Evolutionary conservation across 2,113 vertebrate genomes (phyloP).

Genomic region (Otocyon megalotis): DNA sequence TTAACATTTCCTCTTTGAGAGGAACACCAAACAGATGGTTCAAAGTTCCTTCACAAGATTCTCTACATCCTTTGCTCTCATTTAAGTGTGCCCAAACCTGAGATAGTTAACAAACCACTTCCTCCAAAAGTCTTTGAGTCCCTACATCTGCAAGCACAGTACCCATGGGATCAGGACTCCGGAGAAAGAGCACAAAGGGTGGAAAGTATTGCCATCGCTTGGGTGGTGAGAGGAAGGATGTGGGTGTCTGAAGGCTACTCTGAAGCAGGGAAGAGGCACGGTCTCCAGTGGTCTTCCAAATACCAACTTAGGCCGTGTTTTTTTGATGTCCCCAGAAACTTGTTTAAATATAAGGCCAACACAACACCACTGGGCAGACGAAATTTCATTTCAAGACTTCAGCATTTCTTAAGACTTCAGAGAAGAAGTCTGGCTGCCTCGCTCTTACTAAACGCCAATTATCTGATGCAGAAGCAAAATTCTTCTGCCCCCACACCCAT

Average conservation of each 20-base stretch:
- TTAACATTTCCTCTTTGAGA: conserved; percentile 43
- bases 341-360: conserved; percentile 45
- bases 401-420: conserved; percentile 60
- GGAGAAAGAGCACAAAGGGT: conserved; percentile 48
- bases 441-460: conserved; percentile 2
- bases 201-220: conserved; percentile 76
- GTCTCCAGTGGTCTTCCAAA: conserved; percentile 76
- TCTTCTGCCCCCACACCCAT: not conserved
- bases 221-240: conserved; percentile 83
- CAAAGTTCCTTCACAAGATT: conserved; percentile 54
- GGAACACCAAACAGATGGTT: conserved; percentile 12
- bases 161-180: not conserved
- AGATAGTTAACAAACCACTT: conserved; percentile 81
- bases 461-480: conserved; percentile 60
- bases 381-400: conserved; percentile 63
- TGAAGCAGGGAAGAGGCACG: conserved; percentile 79
- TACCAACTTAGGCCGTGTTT: conserved; percentile 2
- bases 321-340: conserved; percentile 61
- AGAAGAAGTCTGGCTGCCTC: conserved; percentile 26
- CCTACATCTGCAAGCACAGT: conserved; percentile 53
- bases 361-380: conserved; percentile 37
- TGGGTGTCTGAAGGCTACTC: conserved; percentile 79
- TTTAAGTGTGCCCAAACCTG: conserved; percentile 2
- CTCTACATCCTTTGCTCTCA: not conserved
- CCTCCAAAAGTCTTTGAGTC: conserved; percentile 73